Evolutionary conservation across 2,797 vertebrate genomes (phyloP), one percentile per base, ranked within the genome.

Genomic region (Helostoma temminkii): DNA sequence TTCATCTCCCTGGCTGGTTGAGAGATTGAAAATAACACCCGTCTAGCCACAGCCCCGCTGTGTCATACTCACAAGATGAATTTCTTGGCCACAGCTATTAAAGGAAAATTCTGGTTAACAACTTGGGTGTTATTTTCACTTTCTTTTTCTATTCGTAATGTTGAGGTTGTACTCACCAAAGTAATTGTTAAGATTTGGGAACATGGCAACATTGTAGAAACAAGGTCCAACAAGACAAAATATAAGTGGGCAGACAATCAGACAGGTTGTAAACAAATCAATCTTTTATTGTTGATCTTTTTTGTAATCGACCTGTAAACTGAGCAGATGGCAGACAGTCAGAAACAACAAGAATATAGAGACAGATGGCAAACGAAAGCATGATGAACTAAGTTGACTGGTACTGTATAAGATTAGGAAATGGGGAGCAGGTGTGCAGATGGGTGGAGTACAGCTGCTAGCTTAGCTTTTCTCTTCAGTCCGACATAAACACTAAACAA

Each of bases 1-100:
- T 46, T 69, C 36, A 37, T 75, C 60, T 42, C 64, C 12, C 36
- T 50, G 12, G 19, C 60, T 25, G 41, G 32, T 73, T 22, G 37
- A 53, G 45, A 61, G 30, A 41, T 6, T 58, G 18, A 61, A 60
- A 52, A 36, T 54, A 70, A 50, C 21, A 45, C 15, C 32, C 26
- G 4, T 62, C 11, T 15, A 50, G 50, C 48, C 45, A 19, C 34
- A 71, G 19, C 56, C 5, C 43, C 12, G 4, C 16, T 12, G 25
- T 50, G 50, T 73, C 55, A 54, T 37, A 48, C 37, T 47, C 56
- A 46, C 1, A 41, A 25, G 37, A 72, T 32, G 7, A 62, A 58
- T 26, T 30, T 62, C 26, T 61, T 49, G 34, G 52, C 47, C 9
- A n/a, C n/a, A 57, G 16, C 26, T n/a, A 14, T 50, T 41, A 14